phyloP scores from a whole-genome alignment of 2,888 invertebrate species.

The Cryptophagus acutangulus region DNA sequence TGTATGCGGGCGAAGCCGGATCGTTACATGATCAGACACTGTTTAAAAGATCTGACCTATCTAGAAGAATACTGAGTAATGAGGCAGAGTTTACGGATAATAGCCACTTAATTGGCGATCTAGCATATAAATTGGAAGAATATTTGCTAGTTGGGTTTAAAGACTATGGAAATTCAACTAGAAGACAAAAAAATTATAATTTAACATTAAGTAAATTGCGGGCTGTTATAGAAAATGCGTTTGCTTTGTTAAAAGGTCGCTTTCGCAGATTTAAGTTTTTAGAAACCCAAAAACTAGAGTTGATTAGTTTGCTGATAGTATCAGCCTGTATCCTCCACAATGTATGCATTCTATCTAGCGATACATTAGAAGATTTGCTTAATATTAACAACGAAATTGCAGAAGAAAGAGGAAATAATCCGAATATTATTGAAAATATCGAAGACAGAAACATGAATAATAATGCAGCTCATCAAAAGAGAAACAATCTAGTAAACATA shows the following conservation, averaged over 20 bases:
- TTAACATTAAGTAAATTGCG: constrained; percentile 13
- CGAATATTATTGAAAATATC: not conserved
- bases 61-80: constrained; percentile 4
- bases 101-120: constrained; percentile 20
- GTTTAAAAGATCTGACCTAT: constrained; percentile 16
- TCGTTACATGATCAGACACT: constrained; percentile 20
- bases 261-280: constrained; percentile 19
- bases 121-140: constrained; percentile 18
- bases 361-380: constrained; percentile 10
- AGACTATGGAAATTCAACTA: constrained; percentile 10
- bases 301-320: constrained; percentile 14
- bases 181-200: constrained; percentile 19
- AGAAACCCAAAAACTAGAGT: constrained; percentile 17
- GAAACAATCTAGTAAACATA: not conserved
- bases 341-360: constrained; percentile 13
- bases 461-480: constrained; percentile 1
- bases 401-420: not conserved
- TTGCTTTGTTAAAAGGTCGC: constrained; percentile 21
- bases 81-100: constrained; percentile 9
- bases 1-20: constrained; percentile 24
- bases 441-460: constrained; percentile 1
- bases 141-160: constrained; percentile 19
- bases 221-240: constrained; percentile 20
- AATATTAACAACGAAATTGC: not conserved
- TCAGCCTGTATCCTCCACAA: constrained; percentile 15